Percentiles rank a stretch among this genome's conserved stretches.
These are phyloP conservation scores for Oreochromis mossambicus DNA, from an alignment of 2,797 vertebrate genomes.

Conservation along the genomic window DNA sequence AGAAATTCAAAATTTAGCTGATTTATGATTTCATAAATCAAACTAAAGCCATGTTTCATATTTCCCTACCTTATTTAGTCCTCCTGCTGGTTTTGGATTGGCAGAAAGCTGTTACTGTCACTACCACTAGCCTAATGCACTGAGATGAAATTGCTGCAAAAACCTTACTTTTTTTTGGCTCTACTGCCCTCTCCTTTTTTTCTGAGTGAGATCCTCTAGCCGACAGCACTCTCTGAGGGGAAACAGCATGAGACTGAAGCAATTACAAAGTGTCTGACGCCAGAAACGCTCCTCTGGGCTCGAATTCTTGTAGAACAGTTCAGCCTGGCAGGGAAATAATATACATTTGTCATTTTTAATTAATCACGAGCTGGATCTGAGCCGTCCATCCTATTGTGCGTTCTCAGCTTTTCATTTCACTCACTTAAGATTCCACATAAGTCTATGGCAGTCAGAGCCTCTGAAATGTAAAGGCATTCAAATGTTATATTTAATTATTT, in stretches of 20 bases:
- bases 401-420: slow-evolving; percentile 10
- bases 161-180: not conserved
- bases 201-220: slow-evolving; percentile 12
- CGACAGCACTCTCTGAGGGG: slow-evolving; percentile 6
- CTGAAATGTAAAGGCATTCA: slow-evolving; percentile 16
- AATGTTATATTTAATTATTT: slow-evolving; percentile 16
- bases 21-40: not conserved
- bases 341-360: slow-evolving; percentile 62
- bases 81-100: slow-evolving; percentile 1
- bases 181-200: not conserved
- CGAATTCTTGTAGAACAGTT: slow-evolving; percentile 42
- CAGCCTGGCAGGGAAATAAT: slow-evolving; percentile 45
- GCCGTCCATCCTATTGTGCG: not conserved
- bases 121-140: not conserved
- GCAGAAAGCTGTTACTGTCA: slow-evolving; percentile 14
- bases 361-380: slow-evolving; percentile 24
- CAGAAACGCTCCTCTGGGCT: slow-evolving; percentile 51
- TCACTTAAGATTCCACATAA: not conserved
- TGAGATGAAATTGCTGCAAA: not conserved
- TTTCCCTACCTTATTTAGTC: not conserved
- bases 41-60: not conserved
- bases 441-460: not conserved
- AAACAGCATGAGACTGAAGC: slow-evolving; percentile 36
- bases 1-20: not conserved
- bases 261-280: slow-evolving; percentile 60